Percentiles rank a stretch among this genome's conserved stretches.
Conservation (phyloP, 2,888 invertebrate genomes). For the Halictus quadricinctus region DNA sequence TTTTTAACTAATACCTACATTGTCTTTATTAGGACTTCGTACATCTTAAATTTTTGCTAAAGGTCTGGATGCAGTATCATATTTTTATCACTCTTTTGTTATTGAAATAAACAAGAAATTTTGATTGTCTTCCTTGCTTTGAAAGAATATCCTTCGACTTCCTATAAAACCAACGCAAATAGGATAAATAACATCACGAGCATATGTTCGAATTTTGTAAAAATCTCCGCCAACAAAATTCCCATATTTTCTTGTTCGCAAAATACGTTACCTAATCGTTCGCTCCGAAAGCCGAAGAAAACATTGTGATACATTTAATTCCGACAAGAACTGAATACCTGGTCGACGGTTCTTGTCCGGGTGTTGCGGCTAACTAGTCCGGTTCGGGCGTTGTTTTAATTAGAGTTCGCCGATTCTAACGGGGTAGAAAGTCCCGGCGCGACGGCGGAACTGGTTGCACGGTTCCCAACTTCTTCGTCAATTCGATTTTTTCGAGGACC, state of each 20-base stretch:
- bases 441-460: not conserved
- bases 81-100: too few relatives aligned
- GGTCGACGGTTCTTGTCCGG: not conserved
- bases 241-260: not conserved
- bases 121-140: too few relatives aligned
- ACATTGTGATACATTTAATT: conserved; percentile 7
- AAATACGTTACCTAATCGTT: not conserved
- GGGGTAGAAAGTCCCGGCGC: conserved; percentile 4
- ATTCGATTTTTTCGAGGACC: not conserved
- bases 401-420: not conserved
- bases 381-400: not conserved
- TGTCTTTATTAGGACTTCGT: too few relatives aligned
- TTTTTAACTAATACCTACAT: too few relatives aligned
- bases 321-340: not conserved
- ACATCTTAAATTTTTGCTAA: too few relatives aligned
- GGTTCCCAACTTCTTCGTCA: not conserved
- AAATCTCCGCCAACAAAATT: not conserved
- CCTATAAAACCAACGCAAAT: too few relatives aligned
- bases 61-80: too few relatives aligned
- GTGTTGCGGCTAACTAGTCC: not conserved
- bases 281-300: not conserved
- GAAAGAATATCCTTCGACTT: too few relatives aligned
- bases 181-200: too few relatives aligned
- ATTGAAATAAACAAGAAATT: too few relatives aligned
- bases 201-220: not conserved